phyloP scores from a whole-genome alignment of 2,888 invertebrate species.

The Oligia strigilis region DNA sequence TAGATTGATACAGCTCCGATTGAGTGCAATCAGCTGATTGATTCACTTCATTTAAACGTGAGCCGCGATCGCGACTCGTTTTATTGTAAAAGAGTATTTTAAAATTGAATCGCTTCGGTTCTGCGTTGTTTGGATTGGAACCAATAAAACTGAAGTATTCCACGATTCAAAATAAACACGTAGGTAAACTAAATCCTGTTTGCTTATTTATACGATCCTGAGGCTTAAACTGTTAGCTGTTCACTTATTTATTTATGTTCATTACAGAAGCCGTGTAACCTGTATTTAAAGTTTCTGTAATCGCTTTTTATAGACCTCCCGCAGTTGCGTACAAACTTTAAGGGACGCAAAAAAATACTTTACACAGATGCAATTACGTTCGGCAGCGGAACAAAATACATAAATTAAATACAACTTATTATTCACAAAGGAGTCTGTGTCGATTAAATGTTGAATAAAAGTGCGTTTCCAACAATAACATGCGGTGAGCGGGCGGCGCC shows the following conservation, averaged over 20 bases:
- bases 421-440: conserved; percentile 54
- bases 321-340: conserved; percentile 44
- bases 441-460: conserved; percentile 57
- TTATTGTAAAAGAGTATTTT: conserved; percentile 33
- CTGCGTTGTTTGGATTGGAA: conserved; percentile 31
- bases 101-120: conserved; percentile 51
- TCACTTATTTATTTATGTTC: conserved; percentile 56
- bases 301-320: conserved; percentile 62
- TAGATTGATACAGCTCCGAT: conserved; percentile 57
- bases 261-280: conserved; percentile 62
- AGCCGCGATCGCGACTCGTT: conserved; percentile 17
- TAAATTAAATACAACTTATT: conserved; percentile 57
- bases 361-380: conserved; percentile 54
- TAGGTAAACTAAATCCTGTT: conserved; percentile 47
- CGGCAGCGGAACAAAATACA: conserved; percentile 27
- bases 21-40: conserved; percentile 62
- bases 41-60: conserved; percentile 50
- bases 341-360: conserved; percentile 42
- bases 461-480: conserved; percentile 54
- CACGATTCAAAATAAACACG: conserved; percentile 47
- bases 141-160: conserved; percentile 51
- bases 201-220: conserved; percentile 50
- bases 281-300: conserved; percentile 56
- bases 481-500: conserved; percentile 43
- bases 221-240: conserved; percentile 45